phyloP scores from a whole-genome alignment of 2,888 invertebrate species.

The Sussaba pulchella region DNA sequence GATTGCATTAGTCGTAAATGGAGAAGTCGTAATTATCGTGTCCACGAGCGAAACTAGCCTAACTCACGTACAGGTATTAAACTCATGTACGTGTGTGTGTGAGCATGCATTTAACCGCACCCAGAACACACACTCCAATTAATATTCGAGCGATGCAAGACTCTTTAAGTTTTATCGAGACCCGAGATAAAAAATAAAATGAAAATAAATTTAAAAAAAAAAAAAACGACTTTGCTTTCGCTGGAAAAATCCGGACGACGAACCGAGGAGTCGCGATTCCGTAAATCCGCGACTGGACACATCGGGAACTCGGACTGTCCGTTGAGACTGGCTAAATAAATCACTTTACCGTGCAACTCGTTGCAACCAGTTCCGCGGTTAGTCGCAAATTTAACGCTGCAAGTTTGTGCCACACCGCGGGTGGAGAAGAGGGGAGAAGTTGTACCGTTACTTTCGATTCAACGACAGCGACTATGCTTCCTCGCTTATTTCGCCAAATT shows the following conservation, averaged over 20 bases:
- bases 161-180: conserved; percentile 20
- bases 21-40: conserved; percentile 63
- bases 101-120: background rate
- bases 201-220: too few relatives aligned
- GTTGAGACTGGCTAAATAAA: conserved; percentile 34
- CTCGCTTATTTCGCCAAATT: conserved; percentile 10
- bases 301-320: conserved; percentile 12
- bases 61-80: conserved; percentile 31
- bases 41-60: conserved; percentile 62
- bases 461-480: background rate
- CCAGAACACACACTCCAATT: conserved; percentile 21
- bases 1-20: conserved; percentile 59
- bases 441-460: conserved; percentile 4
- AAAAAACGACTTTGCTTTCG: conserved; percentile 69
- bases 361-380: conserved; percentile 14
- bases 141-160: conserved; percentile 18
- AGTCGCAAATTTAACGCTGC: conserved; percentile 1
- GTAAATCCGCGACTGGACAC: conserved; percentile 44
- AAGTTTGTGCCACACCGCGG: too few relatives aligned
- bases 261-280: conserved; percentile 57
- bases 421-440: too few relatives aligned
- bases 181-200: too few relatives aligned
- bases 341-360: background rate
- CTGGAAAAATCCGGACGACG: conserved; percentile 68
- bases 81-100: background rate